phyloP scores from a whole-genome alignment of 2,888 invertebrate genomes.

The Tenthredo mesomela region DNA sequence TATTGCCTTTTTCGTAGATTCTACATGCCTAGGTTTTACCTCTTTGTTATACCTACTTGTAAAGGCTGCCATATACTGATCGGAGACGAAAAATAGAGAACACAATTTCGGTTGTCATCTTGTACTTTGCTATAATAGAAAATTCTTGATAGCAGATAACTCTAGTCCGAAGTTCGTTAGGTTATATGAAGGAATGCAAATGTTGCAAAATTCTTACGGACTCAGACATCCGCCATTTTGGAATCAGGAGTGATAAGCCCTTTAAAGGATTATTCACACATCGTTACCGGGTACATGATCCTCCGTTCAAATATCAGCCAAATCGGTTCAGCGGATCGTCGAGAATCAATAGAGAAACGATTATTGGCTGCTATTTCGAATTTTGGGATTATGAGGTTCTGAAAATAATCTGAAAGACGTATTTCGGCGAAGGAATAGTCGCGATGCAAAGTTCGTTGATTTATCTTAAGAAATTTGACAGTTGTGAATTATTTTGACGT shows the following conservation, averaged over 20 bases:
- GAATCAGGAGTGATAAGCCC: not conserved
- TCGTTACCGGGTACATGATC: not conserved
- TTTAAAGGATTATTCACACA: not conserved
- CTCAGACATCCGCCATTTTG: not conserved
- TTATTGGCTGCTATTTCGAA: not conserved
- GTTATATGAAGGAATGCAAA: not conserved
- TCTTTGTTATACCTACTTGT: conserved; percentile 8
- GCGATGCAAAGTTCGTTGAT: not conserved
- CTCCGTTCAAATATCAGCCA: not conserved
- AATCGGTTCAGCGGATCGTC: not conserved
- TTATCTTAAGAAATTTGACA: not conserved
- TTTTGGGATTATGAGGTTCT: not conserved
- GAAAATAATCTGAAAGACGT: not conserved
- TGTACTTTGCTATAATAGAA: not conserved
- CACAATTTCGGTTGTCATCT: not conserved
- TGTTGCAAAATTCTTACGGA: not conserved
- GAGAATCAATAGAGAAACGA: not conserved
- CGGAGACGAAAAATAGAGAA: not conserved
- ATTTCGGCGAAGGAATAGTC: not conserved
- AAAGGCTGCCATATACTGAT: not conserved
- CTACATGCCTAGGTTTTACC: not conserved
- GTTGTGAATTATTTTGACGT: not conserved
- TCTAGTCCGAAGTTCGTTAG: not conserved
- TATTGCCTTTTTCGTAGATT: not conserved
- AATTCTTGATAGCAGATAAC: not conserved